These are phyloP conservation scores for Syrphus vitripennis DNA, from an alignment of 2,888 invertebrate genomes.

Conservation along the genomic window DNA sequence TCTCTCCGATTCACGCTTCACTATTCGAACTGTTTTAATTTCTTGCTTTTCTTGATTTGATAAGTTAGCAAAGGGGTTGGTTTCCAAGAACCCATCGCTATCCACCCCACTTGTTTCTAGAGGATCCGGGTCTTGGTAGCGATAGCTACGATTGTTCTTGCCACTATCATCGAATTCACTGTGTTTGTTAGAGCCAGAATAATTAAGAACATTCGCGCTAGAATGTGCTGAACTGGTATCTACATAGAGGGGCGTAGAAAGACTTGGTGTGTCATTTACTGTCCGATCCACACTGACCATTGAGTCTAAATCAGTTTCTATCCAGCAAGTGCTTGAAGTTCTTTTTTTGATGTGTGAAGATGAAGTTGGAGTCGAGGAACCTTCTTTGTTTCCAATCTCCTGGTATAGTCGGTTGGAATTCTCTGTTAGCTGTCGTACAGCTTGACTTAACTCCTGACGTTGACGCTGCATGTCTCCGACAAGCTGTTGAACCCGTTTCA, in stretches of 20 bases:
- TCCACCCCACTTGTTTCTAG: conserved; percentile 80
- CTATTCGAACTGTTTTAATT: conserved; percentile 95
- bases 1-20: conserved; percentile 94
- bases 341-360: conserved; percentile 82
- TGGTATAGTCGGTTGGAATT: conserved; percentile 88
- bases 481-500: conserved; percentile 90
- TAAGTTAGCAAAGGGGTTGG: conserved; percentile 82
- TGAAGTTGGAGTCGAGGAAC: conserved; percentile 71
- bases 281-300: conserved; percentile 89
- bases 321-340: conserved; percentile 87
- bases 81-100: conserved; percentile 79
- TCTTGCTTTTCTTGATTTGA: conserved; percentile 91
- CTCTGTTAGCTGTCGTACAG: conserved; percentile 92
- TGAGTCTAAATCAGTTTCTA: conserved; percentile 94
- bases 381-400: conserved; percentile 83
- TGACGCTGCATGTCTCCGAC: conserved; percentile 93
- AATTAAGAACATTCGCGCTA: conserved; percentile 73
- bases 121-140: conserved; percentile 79
- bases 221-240: conserved; percentile 82
- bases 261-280: conserved; percentile 80
- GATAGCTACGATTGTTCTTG: conserved; percentile 72
- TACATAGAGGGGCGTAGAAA: conserved; percentile 86
- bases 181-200: conserved; percentile 75
- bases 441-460: conserved; percentile 91
- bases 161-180: conserved; percentile 76